Conservation (phyloP, 1,140 invertebrate species). For the Mycetomoellerius zeteki region DNA sequence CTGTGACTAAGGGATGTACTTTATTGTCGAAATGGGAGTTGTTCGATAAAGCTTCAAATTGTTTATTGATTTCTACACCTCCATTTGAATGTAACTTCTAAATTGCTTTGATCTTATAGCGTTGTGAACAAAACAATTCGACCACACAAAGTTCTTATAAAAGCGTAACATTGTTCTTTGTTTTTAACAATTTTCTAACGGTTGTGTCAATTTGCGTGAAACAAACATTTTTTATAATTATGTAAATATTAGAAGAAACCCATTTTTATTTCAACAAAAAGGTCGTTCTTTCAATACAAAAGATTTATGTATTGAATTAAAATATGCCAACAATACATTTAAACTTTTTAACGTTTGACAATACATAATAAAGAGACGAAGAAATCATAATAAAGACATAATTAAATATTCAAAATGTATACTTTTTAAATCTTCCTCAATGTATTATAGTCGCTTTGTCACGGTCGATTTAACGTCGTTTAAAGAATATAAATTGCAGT, state of each 20-base stretch:
- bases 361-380: background rate
- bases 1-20: background rate
- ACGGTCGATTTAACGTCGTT: constrained; percentile 7
- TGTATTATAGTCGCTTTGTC: background rate
- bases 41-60: background rate
- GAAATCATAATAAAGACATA: background rate
- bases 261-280: background rate
- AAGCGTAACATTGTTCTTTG: background rate
- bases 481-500: background rate
- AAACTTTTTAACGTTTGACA: constrained; percentile 20
- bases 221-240: background rate
- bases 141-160: background rate
- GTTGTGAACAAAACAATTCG: background rate
- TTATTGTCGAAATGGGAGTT: constrained; percentile 1
- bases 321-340: background rate
- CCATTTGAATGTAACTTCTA: background rate
- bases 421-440: background rate
- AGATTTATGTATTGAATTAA: background rate
- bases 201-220: background rate
- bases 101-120: background rate
- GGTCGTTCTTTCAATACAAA: background rate
- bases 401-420: background rate
- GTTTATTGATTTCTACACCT: background rate
- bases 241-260: background rate
- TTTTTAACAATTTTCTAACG: background rate